phyloP scores from a whole-genome alignment of 2,797 vertebrate species.

The Sorex maritimensis region DNA sequence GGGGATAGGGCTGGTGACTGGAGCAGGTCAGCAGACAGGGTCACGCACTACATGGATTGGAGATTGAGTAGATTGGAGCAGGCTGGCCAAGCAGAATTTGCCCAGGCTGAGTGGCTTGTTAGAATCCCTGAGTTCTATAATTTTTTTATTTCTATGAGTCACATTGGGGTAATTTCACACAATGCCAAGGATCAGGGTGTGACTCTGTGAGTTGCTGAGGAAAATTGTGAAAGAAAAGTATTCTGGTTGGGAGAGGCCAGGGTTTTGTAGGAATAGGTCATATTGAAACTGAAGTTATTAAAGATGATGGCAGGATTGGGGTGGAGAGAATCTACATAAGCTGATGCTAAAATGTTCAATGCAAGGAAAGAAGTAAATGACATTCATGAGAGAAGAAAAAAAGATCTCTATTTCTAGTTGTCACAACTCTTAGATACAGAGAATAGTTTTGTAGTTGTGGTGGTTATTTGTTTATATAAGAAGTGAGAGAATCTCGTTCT shows the following conservation, averaged over 20 bases:
- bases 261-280: neutral
- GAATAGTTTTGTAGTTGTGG: neutral
- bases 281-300: neutral
- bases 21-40: neutral
- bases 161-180: neutral
- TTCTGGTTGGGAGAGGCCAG: neutral
- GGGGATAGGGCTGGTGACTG: neutral
- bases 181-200: slow-evolving; percentile 26
- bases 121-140: neutral
- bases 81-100: neutral
- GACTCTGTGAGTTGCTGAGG: neutral
- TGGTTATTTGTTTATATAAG: slow-evolving; percentile 1
- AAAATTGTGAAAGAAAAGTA: neutral
- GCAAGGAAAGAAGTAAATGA: slow-evolving; percentile 4
- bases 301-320: neutral
- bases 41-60: too few species aligned
- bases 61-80: neutral
- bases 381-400: neutral
- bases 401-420: slow-evolving; percentile 1
- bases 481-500: neutral
- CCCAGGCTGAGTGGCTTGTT: neutral
- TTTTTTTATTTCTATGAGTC: neutral
- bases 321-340: neutral
- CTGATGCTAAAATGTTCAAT: slow-evolving; percentile 10
- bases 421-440: neutral